Conservation (phyloP, 2,888 invertebrate species). For the Drosophila setosimentum region DNA sequence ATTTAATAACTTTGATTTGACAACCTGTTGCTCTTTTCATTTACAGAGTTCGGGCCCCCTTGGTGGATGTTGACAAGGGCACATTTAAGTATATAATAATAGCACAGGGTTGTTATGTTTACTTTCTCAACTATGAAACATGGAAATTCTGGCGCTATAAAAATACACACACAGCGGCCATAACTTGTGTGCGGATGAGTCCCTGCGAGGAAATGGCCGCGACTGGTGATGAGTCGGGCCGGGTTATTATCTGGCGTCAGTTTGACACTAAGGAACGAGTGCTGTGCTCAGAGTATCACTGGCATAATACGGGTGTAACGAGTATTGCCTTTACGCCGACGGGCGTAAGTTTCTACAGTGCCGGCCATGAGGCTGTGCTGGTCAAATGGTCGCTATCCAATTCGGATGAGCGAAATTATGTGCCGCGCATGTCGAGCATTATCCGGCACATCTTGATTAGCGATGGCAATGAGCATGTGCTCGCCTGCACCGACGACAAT, state of each 20-base stretch:
- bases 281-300: slow-evolving; percentile 88
- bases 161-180: slow-evolving; percentile 55
- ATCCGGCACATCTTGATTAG: slow-evolving; percentile 88
- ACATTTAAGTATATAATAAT: slow-evolving; percentile 76
- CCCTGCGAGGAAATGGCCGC: slow-evolving; percentile 88
- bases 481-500: slow-evolving; percentile 90
- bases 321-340: slow-evolving; percentile 88
- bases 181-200: slow-evolving; percentile 89
- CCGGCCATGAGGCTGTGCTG: slow-evolving; percentile 91
- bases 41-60: slow-evolving; percentile 55
- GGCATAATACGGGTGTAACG: slow-evolving; percentile 91
- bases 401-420: slow-evolving; percentile 86
- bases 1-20: neutral
- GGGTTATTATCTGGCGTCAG: slow-evolving; percentile 88
- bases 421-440: slow-evolving; percentile 90
- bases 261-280: slow-evolving; percentile 74
- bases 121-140: slow-evolving; percentile 75
- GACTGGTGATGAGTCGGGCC: slow-evolving; percentile 89
- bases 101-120: slow-evolving; percentile 66
- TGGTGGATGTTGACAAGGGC: slow-evolving; percentile 73
- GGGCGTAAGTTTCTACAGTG: slow-evolving; percentile 90
- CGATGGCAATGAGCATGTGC: slow-evolving; percentile 88
- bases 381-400: slow-evolving; percentile 90
- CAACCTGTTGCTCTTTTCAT: slow-evolving; percentile 32
- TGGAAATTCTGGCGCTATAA: slow-evolving; percentile 70